Percentiles rank a stretch among this genome's conserved stretches.
These are phyloP conservation scores for Carposina sasakii DNA, from an alignment of 1,140 invertebrate genomes.

Conservation along the genomic window DNA sequence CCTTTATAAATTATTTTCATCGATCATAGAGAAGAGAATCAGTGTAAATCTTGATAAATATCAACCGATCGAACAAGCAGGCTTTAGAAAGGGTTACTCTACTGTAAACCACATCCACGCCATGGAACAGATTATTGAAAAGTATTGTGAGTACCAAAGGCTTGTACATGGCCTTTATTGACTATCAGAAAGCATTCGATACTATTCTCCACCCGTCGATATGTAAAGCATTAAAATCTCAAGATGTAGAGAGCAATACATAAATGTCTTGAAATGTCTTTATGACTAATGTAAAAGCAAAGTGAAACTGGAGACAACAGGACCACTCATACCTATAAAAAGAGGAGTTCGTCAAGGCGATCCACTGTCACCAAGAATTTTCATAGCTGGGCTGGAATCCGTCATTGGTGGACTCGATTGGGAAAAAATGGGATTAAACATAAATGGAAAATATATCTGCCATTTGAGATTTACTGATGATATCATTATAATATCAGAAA, in stretches of 20 bases:
- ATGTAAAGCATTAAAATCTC: not conserved
- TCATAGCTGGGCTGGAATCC: not conserved
- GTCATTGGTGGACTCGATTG: not conserved
- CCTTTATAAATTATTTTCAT: conserved; percentile 3
- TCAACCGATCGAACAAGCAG: conserved; percentile 7
- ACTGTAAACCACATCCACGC: no score
- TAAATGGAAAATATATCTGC: not conserved
- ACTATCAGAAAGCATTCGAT: no score
- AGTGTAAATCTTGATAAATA: not conserved
- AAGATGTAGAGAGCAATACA: not conserved
- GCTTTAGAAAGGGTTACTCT: conserved; percentile 2
- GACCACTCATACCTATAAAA: not conserved
- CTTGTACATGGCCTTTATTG: conserved; percentile 7
- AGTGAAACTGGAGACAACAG: not conserved
- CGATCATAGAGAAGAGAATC: not conserved
- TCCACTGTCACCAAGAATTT: conserved; percentile 1
- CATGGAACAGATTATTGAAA: conserved; percentile 3
- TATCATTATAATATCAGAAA: not conserved
- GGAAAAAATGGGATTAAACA: not conserved
- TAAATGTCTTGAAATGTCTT: not conserved
- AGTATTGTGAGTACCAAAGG: not conserved
- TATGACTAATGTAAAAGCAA: not conserved
- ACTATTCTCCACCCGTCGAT: not conserved
- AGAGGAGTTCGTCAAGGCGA: conserved; percentile 4
- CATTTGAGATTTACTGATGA: not conserved